Evolutionary conservation across 2,113 vertebrate species (phyloP), one percentile per base, ranked within the genome.

Genomic region (Sinocyclocheilus maitianheensis): DNA sequence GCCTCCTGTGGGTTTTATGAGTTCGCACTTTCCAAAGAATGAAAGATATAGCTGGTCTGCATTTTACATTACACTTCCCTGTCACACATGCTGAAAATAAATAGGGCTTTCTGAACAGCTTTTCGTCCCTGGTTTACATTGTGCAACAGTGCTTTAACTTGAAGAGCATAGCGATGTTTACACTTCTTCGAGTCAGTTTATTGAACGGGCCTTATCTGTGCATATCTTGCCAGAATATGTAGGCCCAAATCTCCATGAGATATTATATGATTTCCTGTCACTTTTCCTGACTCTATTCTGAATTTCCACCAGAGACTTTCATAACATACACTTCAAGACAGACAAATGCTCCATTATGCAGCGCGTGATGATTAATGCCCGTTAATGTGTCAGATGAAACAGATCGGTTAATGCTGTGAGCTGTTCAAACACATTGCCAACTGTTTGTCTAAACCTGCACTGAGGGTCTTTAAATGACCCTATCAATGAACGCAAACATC

Each of bases 401-500:
- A 13, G 75, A 58, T 79, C 34, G 60, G 74, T 80, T 88, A 72
- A 87, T 85, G 81, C 85, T 71, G 69, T 24, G 62, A 77, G 83
- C 84, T 87, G 79, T 87, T 85, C 55, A 84, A 86, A 85, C 84
- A 89, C 85, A 82, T 72, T 75, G 60, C 83, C 55, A 80, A 58
- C 76, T 90, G 85, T 87, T 83, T 87, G 78, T 83, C 85, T 77
- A 85, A 76, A 86, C 83, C 86, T 87, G 71, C 58, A 58, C 87
- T 55, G 26, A 80, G 81, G 58, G 75, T 82, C 74, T 85, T 89
- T 77, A 87, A 86, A 83, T 71, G 81, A 53, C 75, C 86, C 53
- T 89, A 89, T 85, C 86, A 89, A 82, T 77, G 78, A 88, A 87
- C 78, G 65, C 83, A 88, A 88, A 89, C 79, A 89, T 85, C 83